These are phyloP conservation scores for Tetragonisca angustula DNA, from an alignment of 2,888 invertebrate genomes.

Conservation along the genomic window DNA sequence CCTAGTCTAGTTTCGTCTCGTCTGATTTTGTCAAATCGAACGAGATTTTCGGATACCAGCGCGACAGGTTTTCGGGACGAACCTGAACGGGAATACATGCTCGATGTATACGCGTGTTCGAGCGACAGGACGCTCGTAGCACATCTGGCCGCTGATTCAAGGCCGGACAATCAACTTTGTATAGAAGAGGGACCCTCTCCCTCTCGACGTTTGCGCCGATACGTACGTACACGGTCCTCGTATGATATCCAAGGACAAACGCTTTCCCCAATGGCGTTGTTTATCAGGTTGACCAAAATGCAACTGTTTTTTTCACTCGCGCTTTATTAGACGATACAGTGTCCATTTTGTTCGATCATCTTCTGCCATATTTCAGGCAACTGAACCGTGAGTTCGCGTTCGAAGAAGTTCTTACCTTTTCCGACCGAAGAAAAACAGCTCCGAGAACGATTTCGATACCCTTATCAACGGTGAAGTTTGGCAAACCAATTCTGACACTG, in stretches of 20 bases:
- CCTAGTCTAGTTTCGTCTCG: background rate
- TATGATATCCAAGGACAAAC: slow-evolving; percentile 62
- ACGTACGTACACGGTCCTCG: slow-evolving; percentile 41
- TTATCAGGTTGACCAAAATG: slow-evolving; percentile 57
- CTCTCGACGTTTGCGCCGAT: slow-evolving; percentile 27
- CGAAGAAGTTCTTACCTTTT: too few relatives aligned
- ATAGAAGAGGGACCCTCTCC: slow-evolving; percentile 61
- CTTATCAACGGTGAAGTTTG: too few relatives aligned
- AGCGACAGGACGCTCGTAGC: slow-evolving; percentile 52
- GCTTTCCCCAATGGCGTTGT: slow-evolving; percentile 68
- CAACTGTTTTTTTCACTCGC: too few relatives aligned
- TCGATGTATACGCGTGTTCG: slow-evolving; percentile 11
- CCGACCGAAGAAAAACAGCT: too few relatives aligned
- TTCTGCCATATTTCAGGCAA: too few relatives aligned
- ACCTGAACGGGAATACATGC: slow-evolving; percentile 30
- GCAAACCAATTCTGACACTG: too few relatives aligned
- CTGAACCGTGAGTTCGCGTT: too few relatives aligned
- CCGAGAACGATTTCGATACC: too few relatives aligned
- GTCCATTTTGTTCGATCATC: too few relatives aligned
- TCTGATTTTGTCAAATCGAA: slow-evolving; percentile 26
- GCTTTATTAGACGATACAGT: too few relatives aligned
- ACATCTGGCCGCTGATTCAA: slow-evolving; percentile 81
- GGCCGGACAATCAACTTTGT: slow-evolving; percentile 82
- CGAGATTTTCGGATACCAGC: slow-evolving; percentile 40
- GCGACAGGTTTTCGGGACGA: slow-evolving; percentile 52